These are phyloP conservation scores for Maniola hyperantus DNA, from an alignment of 2,888 invertebrate species.

Conservation along the genomic window DNA sequence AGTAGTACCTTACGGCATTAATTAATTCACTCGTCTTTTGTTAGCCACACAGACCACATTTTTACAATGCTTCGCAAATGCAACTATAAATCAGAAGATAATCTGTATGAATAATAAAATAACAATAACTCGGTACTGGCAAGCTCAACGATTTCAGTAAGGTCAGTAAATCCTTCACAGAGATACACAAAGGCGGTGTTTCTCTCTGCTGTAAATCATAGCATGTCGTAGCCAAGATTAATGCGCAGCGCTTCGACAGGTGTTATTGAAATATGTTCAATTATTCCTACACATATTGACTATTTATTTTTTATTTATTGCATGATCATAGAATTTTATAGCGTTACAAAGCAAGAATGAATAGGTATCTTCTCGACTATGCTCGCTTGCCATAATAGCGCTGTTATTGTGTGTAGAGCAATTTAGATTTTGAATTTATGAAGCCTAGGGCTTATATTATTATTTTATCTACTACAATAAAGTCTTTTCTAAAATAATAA, in stretches of 20 bases:
- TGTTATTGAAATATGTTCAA: conserved; percentile 34
- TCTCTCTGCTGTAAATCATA: conserved; percentile 31
- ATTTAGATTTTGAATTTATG: no score
- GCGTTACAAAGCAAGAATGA: not conserved
- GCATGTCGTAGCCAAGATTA: conserved; percentile 24
- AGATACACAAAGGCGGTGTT: conserved; percentile 28
- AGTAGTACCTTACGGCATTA: no score
- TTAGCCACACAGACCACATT: no score
- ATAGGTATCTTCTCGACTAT: not conserved
- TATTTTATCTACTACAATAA: no score
- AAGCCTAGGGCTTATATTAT: no score
- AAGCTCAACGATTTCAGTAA: not conserved
- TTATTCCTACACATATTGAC: conserved; percentile 22
- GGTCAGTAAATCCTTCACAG: conserved; percentile 32
- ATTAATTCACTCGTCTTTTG: no score
- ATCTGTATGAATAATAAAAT: conserved; percentile 12
- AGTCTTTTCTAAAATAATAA: no score
- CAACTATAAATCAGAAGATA: conserved; percentile 1
- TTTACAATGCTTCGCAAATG: not conserved
- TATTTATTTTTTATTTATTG: not conserved
- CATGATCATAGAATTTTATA: not conserved
- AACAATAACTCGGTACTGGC: conserved; percentile 21
- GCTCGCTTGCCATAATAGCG: no score
- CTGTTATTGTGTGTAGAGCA: no score
- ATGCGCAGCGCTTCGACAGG: conserved; percentile 29